Conservation (phyloP, 2,113 vertebrate species). For the Oryzias melastigma region DNA sequence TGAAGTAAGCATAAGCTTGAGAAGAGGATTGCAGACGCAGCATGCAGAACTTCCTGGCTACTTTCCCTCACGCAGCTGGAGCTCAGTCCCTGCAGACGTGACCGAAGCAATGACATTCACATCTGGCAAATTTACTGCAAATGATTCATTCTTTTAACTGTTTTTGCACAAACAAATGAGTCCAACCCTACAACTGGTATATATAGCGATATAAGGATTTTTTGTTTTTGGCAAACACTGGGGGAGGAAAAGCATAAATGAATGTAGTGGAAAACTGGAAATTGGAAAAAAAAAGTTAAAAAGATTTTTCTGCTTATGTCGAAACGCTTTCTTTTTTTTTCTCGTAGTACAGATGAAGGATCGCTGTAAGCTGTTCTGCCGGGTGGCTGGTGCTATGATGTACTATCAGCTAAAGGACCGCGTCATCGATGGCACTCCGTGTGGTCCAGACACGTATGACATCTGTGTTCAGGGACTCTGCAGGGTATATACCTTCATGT, state of each 20-base stretch:
- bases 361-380: slow-evolving; percentile 97
- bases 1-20: slow-evolving; percentile 9
- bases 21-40: slow-evolving; percentile 21
- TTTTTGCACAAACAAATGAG: slow-evolving; percentile 45
- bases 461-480: slow-evolving; percentile 98
- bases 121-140: slow-evolving; percentile 55
- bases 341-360: slow-evolving; percentile 93
- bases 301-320: background rate
- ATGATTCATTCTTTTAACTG: slow-evolving; percentile 49
- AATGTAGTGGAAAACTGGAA: background rate
- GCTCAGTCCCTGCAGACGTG: slow-evolving; percentile 27
- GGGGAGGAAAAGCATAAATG: slow-evolving; percentile 9
- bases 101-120: slow-evolving; percentile 33
- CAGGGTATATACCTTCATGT: slow-evolving; percentile 82
- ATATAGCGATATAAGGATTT: slow-evolving; percentile 4
- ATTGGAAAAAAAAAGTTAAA: slow-evolving; percentile 9
- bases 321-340: background rate
- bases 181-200: slow-evolving; percentile 20
- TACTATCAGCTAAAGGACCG: slow-evolving; percentile 96
- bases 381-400: slow-evolving; percentile 87
- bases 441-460: slow-evolving; percentile 90
- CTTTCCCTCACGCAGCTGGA: slow-evolving; percentile 17
- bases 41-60: slow-evolving; percentile 23
- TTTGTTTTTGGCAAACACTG: slow-evolving; percentile 19
- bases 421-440: slow-evolving; percentile 91